Evolutionary conservation across 2,797 vertebrate species (phyloP).

Genomic region (Lagodon rhomboides): DNA sequence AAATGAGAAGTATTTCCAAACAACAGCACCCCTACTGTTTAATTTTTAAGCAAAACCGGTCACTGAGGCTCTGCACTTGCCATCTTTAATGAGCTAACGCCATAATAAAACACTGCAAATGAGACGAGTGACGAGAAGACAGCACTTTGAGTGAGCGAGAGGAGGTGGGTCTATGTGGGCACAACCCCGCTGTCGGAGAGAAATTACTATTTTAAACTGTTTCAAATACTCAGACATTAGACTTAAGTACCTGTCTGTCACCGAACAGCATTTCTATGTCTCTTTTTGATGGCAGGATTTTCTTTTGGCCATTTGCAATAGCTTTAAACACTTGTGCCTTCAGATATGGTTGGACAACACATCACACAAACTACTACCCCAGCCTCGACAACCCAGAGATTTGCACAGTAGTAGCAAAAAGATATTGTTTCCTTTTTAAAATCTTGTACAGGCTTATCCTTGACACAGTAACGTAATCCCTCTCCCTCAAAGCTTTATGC

Average conservation of each 20-base stretch:
- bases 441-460: conserved; percentile 40
- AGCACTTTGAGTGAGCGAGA: too few relatives aligned
- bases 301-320: not conserved
- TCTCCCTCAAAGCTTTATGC: conserved; percentile 37
- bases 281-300: not conserved
- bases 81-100: too few relatives aligned
- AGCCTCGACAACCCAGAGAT: conserved; percentile 29
- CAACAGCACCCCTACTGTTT: too few relatives aligned
- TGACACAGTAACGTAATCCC: conserved; percentile 63
- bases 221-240: not conserved
- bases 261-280: not conserved
- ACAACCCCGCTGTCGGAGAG: too few relatives aligned
- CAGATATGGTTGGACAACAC: not conserved
- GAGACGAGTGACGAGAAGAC: too few relatives aligned
- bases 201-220: too few relatives aligned
- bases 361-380: not conserved
- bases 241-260: not conserved
- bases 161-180: too few relatives aligned
- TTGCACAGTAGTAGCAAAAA: conserved; percentile 38
- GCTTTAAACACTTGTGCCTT: not conserved
- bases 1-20: too few relatives aligned
- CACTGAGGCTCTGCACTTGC: too few relatives aligned
- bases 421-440: conserved; percentile 40
- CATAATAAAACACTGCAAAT: too few relatives aligned
- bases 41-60: too few relatives aligned